Evolutionary conservation across 2,888 invertebrate species (phyloP), one percentile per base, ranked within the genome.

Genomic region (Acanthosepion pharaonis): DNA sequence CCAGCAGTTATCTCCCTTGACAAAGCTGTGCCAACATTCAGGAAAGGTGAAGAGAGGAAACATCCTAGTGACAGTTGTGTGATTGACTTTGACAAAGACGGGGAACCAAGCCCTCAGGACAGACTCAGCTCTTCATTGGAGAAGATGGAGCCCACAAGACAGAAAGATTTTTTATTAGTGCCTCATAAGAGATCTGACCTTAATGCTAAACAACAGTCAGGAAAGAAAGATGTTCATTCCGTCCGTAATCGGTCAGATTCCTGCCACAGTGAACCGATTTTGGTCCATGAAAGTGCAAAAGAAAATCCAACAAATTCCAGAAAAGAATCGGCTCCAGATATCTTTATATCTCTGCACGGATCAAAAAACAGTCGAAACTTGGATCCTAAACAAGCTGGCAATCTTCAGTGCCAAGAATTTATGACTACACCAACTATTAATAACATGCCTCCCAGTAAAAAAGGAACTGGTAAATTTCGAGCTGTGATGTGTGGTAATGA

Each of bases 371-470:
- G 48, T 48, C 49, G 25, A 6, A 23, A 49, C 5, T 28, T 20
- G 15, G 53, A 42, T 51, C 92, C 92, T 9, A 53, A 51, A 53
- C 15, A 53, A 92, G 48, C 5, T 5, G 53, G 25, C 20, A 53
- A 93, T 49, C 5, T 53, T n/a, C n/a, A 11, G 8, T 93, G 48
- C 51, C 20, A 93, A 33, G 53, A 93, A n/a, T 93, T 93, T 53
- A 93, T 93, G 93, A 93, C n/a, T 51, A 93, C 93, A n/a, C 93
- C 93, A 18, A 93, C 93, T 28, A 93, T 93, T 53, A 51, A 49
- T 18, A 51, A n/a, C 18, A 5, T 20, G 2, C 18, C 53, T 25
- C 53, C 51, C 20, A 28, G 23, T n/a, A 49, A 11, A 42, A 28
- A 9, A 28, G 25, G 15, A 49, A 18, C 53, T 18, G 18, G 51